Evolutionary conservation across 1,140 invertebrate species (phyloP), one percentile per base, ranked within the genome.

Genomic region (Gonatopus flavifemur): DNA sequence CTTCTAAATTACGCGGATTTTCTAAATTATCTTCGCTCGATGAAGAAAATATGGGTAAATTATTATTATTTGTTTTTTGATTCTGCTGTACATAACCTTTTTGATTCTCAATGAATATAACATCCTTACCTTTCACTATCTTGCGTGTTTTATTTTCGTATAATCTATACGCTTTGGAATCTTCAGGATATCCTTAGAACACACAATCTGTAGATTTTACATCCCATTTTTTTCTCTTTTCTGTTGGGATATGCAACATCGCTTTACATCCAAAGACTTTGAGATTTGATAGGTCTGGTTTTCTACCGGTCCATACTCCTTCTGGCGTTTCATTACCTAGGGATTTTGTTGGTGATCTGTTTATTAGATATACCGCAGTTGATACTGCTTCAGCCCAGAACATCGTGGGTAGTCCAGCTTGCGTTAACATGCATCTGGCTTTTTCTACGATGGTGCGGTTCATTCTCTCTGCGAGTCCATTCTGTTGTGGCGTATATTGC

Each of bases 241-340:
- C 10, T 15, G 15, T 33, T 33, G 32, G 32, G 36, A 47, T 25
- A 33, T 53, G 55, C 19, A 60, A 58, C 31, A 63, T 62, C 20
- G 61, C 62, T 41, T 41, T 15, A 33, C 4, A 5, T n/a, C 15
- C 22, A 3, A 36, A 46, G 3, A n/a, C 43, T 6, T 38, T 47
- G 0, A 47, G 4, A 9, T 36, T 24, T 3, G 22, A 21, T 2
- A 47, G n/a, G 10, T 37, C 41, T 5, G 37, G 32, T 33, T 5
- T n/a, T 5, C 15, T 33, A 33, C 13, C 32, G 5, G 32, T 33
- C 32, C 13, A 33, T 5, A 33, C n/a, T 9, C n/a, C 32, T n/a
- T n/a, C 10, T 7, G 32, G 32, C 15, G 13, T 33, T 33, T 7
- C 13, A 13, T 33, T 15, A 33, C 15, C 15, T 7, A 33, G 32